Percentiles rank a stretch among this genome's conserved stretches.
Evolutionary conservation across 2,888 invertebrate species (phyloP).

Genomic region (Protula sp.): DNA sequence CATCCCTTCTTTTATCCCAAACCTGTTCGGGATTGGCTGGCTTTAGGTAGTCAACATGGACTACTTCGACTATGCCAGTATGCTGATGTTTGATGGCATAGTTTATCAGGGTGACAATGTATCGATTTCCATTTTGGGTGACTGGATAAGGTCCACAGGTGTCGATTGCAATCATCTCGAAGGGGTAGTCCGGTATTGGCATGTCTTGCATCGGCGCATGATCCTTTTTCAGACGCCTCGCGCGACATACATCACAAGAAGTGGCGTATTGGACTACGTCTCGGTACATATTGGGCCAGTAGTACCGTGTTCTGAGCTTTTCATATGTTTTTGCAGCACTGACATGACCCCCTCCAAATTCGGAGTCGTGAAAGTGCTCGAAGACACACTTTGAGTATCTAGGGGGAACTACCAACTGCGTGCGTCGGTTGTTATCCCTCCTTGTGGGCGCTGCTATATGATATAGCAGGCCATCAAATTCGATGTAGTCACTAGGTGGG

Average conservation of each 20-base stretch:
- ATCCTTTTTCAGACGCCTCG: neutral
- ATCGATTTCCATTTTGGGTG: neutral
- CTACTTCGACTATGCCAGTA: too few species aligned
- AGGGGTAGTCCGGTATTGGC: neutral
- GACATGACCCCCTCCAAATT: neutral
- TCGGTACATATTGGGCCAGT: neutral
- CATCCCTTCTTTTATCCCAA: too few species aligned
- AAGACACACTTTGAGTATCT: neutral
- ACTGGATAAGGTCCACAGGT: neutral
- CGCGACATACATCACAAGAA: neutral
- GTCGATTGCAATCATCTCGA: neutral
- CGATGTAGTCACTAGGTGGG: neutral
- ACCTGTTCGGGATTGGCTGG: too few species aligned
- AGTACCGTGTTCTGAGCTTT: too few species aligned
- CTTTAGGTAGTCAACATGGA: too few species aligned
- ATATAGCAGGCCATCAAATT: neutral
- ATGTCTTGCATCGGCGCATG: neutral
- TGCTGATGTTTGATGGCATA: too few species aligned
- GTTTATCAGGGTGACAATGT: neutral
- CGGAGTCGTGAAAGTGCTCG: neutral
- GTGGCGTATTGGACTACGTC: neutral
- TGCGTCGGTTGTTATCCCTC: neutral
- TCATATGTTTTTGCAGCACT: neutral
- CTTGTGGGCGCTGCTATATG: neutral
- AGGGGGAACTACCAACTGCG: neutral